phyloP scores from a whole-genome alignment of 2,113 vertebrate species.

The Hemiprocne comata region DNA sequence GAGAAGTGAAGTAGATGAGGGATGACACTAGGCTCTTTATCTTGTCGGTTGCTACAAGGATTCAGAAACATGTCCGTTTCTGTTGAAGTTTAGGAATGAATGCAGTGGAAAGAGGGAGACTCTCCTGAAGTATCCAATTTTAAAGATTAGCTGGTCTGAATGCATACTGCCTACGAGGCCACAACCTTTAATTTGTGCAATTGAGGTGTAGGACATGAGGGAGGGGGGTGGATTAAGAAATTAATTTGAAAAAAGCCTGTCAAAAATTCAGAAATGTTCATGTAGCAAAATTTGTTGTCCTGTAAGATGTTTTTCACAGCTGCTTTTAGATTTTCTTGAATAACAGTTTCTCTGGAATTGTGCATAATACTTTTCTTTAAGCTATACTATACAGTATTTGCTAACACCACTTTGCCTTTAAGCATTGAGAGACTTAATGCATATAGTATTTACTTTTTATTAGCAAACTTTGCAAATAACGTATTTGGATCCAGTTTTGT shows the following conservation, averaged over 20 bases:
- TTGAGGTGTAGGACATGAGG: background rate
- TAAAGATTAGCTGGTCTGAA: constrained; percentile 34
- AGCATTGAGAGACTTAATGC: background rate
- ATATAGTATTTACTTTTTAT: background rate
- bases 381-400: background rate
- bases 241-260: background rate
- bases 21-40: constrained; percentile 16
- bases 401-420: constrained; percentile 53
- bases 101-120: background rate
- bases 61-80: background rate
- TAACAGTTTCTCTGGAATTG: background rate
- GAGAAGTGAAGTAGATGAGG: constrained; percentile 9
- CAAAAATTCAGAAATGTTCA: constrained; percentile 27
- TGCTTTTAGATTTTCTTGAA: constrained; percentile 1
- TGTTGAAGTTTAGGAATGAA: background rate
- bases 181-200: background rate
- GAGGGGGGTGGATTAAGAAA: background rate
- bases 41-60: background rate
- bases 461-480: background rate
- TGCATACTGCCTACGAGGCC: background rate
- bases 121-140: background rate
- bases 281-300: constrained; percentile 4
- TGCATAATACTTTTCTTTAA: background rate
- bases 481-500: constrained; percentile 14
- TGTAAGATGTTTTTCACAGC: background rate